Base-by-base conservation (phyloP, 2,888 invertebrate genomes). In the Tipula confusa region DNA sequence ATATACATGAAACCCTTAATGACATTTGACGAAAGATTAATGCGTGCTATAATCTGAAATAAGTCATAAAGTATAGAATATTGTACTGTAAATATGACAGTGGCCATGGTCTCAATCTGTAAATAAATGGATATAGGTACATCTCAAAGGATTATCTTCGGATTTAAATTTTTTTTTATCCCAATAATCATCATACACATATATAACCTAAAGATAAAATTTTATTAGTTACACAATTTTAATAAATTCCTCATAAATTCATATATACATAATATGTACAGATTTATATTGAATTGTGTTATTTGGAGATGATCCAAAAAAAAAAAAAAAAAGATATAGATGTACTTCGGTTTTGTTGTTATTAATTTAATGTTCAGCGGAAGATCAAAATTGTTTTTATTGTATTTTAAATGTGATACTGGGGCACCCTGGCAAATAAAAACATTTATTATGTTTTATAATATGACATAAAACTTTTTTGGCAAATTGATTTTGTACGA, bases 271-370 rank as follows among this genome's bases (percentile, higher is more conserved):
- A n/a, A n/a, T n/a, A n/a, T n/a, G n/a, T n/a, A n/a, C n/a, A n/a
- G n/a, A 33, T 33, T n/a, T n/a, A 24, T 64, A 64, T 64, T 64
- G 64, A 24, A 64, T 64, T 64, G 64, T 18, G 38, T 18, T 64
- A 24, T 64, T 64, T 64, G 64, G 64, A 64, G 64, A 24, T 64
- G 64, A 24, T 64, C 64, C 64, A 64, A 64, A 64, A 64, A 18
- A 64, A 9, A 33, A 9, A 33, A 33, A 0, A 43, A 15, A 15
- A 24, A 11, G 18, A 24, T 64, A 64, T 64, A 24, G 64, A 64
- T 64, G 64, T 64, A 64, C 64, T 64, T 64, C 64, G 64, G 64
- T 64, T 64, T 64, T 64, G 24, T 64, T 24, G 64, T 64, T 33
- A 1, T 33, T 64, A 64, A 11, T 18, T 64, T 64, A 64, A 64